Conservation (phyloP, 2,888 invertebrate species). For the Heteromurus nitidus region DNA sequence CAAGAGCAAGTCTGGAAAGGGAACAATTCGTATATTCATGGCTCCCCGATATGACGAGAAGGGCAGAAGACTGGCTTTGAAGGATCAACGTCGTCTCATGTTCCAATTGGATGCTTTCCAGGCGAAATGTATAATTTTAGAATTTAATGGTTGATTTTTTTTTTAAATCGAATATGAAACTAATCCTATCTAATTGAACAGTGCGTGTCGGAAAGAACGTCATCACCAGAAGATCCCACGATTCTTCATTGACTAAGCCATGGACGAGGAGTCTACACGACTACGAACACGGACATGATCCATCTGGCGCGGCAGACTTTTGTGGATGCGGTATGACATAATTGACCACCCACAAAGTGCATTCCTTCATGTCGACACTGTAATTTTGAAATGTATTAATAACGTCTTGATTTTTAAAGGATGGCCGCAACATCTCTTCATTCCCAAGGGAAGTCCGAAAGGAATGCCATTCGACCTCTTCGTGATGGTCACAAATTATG, state of each 20-base stretch:
- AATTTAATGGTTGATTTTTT: background rate
- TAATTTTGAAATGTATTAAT: too few species aligned
- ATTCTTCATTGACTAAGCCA: conserved; percentile 43
- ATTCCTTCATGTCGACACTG: too few species aligned
- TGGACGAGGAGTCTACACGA: conserved; percentile 7
- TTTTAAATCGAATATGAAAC: too few species aligned
- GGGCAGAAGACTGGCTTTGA: conserved; percentile 38
- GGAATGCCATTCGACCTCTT: conserved; percentile 75
- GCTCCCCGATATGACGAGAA: conserved; percentile 54
- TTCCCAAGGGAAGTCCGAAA: conserved; percentile 83
- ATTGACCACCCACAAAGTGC: background rate
- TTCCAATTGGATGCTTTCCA: conserved; percentile 58
- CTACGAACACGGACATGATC: background rate
- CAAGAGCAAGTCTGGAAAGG: conserved; percentile 38
- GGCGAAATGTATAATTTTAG: conserved; percentile 16
- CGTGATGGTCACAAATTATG: conserved; percentile 66
- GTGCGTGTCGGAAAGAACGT: conserved; percentile 38
- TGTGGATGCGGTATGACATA: conserved; percentile 75
- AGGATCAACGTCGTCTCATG: conserved; percentile 53
- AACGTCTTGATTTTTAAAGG: conserved; percentile 76
- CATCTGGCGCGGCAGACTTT: conserved; percentile 32
- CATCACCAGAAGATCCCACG: conserved; percentile 33
- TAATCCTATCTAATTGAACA: too few species aligned
- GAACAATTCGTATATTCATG: conserved; percentile 58
- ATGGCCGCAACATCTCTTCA: conserved; percentile 89